Evolutionary conservation across 2,888 invertebrate genomes (phyloP).

Genomic region (Euphydryas editha): DNA sequence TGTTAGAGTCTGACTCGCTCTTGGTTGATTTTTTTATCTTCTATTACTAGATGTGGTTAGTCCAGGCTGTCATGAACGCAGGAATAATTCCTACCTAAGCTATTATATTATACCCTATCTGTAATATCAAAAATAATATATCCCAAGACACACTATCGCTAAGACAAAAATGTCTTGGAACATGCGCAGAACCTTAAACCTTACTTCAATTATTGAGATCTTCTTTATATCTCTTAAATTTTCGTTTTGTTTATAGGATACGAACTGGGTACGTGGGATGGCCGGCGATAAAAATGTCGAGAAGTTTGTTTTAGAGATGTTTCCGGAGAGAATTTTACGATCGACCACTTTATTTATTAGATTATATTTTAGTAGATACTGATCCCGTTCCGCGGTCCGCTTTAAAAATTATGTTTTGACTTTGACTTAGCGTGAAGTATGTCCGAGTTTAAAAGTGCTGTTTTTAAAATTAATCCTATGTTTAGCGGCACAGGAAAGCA

Average conservation of each 20-base stretch:
- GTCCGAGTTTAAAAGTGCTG: background rate
- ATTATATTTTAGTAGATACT: constrained; percentile 26
- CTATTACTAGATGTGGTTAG: too few relatives aligned
- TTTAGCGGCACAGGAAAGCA: background rate
- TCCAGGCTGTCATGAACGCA: too few relatives aligned
- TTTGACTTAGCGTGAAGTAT: background rate
- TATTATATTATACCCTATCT: too few relatives aligned
- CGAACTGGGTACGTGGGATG: constrained; percentile 40
- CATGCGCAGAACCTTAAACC: constrained; percentile 25
- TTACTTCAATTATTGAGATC: constrained; percentile 52
- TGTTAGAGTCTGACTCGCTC: too few relatives aligned
- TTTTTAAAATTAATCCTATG: background rate
- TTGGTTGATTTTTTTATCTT: too few relatives aligned
- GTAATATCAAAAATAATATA: too few relatives aligned
- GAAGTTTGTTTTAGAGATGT: constrained; percentile 39
- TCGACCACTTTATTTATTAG: constrained; percentile 43
- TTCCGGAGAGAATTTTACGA: constrained; percentile 41
- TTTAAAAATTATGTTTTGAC: constrained; percentile 9
- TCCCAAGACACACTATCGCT: background rate
- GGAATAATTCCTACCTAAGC: too few relatives aligned
- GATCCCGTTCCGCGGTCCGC: background rate
- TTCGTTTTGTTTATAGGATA: constrained; percentile 54
- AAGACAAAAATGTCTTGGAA: constrained; percentile 12
- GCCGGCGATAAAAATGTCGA: constrained; percentile 45
- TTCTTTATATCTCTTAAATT: constrained; percentile 56